Percentiles rank a stretch among this genome's conserved stretches.
These are phyloP conservation scores for Caenorhabditis tropicalis DNA, from an alignment of 1,140 invertebrate species.

Conservation along the genomic window DNA sequence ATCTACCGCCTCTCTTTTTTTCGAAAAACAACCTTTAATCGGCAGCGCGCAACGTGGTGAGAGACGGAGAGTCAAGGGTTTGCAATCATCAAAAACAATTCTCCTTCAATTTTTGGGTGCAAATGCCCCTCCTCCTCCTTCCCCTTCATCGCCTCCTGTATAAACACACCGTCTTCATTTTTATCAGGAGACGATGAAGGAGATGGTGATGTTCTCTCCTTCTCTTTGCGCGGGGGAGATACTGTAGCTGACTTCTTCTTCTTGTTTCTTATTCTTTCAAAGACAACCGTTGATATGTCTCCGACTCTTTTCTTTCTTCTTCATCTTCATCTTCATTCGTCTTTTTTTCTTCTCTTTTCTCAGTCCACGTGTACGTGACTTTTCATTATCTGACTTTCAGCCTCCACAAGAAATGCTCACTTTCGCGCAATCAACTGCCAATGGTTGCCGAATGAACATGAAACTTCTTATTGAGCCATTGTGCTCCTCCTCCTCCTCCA, in stretches of 20 bases:
- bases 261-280: neutral
- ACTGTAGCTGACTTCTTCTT: neutral
- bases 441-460: neutral
- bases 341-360: neutral
- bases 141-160: neutral
- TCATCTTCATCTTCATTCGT: neutral
- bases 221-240: neutral
- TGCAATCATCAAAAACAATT: neutral
- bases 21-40: constrained; percentile 30
- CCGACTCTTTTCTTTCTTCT: neutral
- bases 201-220: neutral
- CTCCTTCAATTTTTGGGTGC: neutral
- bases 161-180: neutral
- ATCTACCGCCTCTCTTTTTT: neutral
- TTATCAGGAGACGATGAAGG: neutral
- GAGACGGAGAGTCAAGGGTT: neutral
- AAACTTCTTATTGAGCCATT: neutral
- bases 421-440: neutral
- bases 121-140: neutral
- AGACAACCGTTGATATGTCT: neutral
- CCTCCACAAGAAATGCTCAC: neutral
- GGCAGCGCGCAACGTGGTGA: neutral
- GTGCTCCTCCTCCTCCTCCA: neutral
- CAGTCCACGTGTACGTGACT: neutral
- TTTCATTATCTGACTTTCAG: neutral